A percentile compares a stretch with the other conserved stretches of the same genome.
These are phyloP conservation scores for Microchrysa polita DNA, from an alignment of 2,888 invertebrate genomes.

Conservation along the genomic window DNA sequence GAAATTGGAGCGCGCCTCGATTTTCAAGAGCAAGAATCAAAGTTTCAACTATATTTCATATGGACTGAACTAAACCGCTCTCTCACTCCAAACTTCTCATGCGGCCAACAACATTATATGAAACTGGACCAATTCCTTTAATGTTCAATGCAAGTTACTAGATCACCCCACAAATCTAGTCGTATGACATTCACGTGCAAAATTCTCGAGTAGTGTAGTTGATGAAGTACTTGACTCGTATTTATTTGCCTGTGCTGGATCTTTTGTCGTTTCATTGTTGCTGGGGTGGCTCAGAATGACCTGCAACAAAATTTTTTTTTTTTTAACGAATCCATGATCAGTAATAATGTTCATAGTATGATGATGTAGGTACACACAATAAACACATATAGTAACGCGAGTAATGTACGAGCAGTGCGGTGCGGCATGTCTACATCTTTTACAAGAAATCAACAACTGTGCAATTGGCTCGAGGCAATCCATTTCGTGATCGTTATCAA, in stretches of 20 bases:
- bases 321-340: conserved; percentile 7
- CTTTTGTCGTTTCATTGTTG: not conserved
- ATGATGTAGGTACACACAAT: not conserved
- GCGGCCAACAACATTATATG: too few species aligned
- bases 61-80: conserved; percentile 17
- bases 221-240: not conserved
- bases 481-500: conserved; percentile 23
- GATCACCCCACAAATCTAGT: conserved; percentile 1
- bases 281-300: conserved; percentile 1
- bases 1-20: conserved; percentile 6
- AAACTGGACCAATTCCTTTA: conserved; percentile 19
- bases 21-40: conserved; percentile 14
- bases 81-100: not conserved
- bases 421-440: conserved; percentile 1
- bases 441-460: not conserved
- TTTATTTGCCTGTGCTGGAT: not conserved
- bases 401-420: too few species aligned
- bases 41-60: not conserved
- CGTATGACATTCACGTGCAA: conserved; percentile 32
- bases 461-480: conserved; percentile 32
- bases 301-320: not conserved
- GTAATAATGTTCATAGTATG: not conserved
- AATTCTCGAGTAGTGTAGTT: not conserved
- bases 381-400: too few species aligned
- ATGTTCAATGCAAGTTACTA: conserved; percentile 16